Percentiles rank a stretch among this genome's conserved stretches.
Evolutionary conservation across 2,888 invertebrate genomes (phyloP).

Genomic region (Oxycera nigricornis): DNA sequence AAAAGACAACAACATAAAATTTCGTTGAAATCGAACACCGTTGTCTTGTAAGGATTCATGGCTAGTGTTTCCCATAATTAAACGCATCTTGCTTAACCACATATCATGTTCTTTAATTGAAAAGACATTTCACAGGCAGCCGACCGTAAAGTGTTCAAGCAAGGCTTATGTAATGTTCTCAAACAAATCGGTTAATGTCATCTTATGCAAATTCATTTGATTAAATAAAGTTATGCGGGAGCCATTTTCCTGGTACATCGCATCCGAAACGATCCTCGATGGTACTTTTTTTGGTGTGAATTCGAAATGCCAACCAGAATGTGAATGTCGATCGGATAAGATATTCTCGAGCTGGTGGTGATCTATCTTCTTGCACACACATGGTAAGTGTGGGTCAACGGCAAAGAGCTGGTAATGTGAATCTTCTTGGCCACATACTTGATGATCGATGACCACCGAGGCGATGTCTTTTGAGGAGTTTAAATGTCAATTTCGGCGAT

Average conservation of each 20-base stretch:
- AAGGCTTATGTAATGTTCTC: slow-evolving; percentile 18
- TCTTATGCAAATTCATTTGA: slow-evolving; percentile 24
- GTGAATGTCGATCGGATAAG: slow-evolving; percentile 2
- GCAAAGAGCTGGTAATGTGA: background rate
- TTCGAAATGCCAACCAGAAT: slow-evolving; percentile 33
- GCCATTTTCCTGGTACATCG: slow-evolving; percentile 9
- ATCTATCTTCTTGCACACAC: background rate
- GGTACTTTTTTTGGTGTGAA: too few species aligned
- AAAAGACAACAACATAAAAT: background rate
- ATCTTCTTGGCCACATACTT: background rate
- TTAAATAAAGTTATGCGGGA: background rate
- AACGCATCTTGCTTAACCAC: background rate
- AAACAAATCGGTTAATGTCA: slow-evolving; percentile 12
- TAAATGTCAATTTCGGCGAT: slow-evolving; percentile 14
- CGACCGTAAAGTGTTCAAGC: slow-evolving; percentile 6
- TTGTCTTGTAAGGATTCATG: slow-evolving; percentile 5
- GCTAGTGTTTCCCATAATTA: background rate
- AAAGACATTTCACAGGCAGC: slow-evolving; percentile 8
- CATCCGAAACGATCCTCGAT: background rate
- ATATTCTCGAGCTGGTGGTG: background rate
- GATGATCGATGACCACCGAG: slow-evolving; percentile 1
- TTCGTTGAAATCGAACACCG: background rate
- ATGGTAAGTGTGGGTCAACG: background rate
- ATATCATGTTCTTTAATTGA: slow-evolving; percentile 31
- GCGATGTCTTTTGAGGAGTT: slow-evolving; percentile 1